Evolutionary conservation across 2,888 invertebrate species (phyloP), one percentile per base, ranked within the genome.

Genomic region (Pocota personata): DNA sequence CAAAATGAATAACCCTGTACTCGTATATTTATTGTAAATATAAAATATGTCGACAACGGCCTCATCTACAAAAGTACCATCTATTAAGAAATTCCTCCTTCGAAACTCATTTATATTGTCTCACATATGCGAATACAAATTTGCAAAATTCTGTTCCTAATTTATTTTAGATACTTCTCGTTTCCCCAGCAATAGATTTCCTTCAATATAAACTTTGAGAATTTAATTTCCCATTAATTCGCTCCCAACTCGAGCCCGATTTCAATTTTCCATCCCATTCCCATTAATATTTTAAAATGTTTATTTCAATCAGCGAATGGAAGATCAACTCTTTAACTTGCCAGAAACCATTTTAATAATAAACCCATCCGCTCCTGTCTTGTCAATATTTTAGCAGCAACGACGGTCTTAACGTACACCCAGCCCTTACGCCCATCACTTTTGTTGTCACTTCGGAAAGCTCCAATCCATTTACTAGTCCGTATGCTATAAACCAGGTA

Each of bases 251-350:
- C 5, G n/a, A 73, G 8, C 30, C 46, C 27, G 14, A 40, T 58
- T 75, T 50, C 58, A 60, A 73, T 60, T 73, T 50, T 27, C 69
- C 62, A 37, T 55, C 27, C 3, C 27, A 8, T 8, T 19, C 30
- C 1, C 50, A 55, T 67, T 64, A 71, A 72, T 77, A 77, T 52
- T 52, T 10, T 5, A 67, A 57, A 78, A 30, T 48, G 62, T 57
- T 30, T 79, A 67, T 83, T 67, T 83, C 79, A 73, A 78, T 57
- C 73, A 72, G 37, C 66, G 52, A n/a, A n/a, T 46, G n/a, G 10
- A 43, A 27, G 32, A 16, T 75, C 16, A 69, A 69, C 80, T 62
- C 60, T 24, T 62, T 57, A 60, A 16, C 52, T 43, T 27, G 14
- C 12, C 5, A 1, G 32, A 78, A 78, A 62, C 60, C 67, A 57